phyloP scores from a whole-genome alignment of 2,888 invertebrate species.

The Andrena bicolor region DNA sequence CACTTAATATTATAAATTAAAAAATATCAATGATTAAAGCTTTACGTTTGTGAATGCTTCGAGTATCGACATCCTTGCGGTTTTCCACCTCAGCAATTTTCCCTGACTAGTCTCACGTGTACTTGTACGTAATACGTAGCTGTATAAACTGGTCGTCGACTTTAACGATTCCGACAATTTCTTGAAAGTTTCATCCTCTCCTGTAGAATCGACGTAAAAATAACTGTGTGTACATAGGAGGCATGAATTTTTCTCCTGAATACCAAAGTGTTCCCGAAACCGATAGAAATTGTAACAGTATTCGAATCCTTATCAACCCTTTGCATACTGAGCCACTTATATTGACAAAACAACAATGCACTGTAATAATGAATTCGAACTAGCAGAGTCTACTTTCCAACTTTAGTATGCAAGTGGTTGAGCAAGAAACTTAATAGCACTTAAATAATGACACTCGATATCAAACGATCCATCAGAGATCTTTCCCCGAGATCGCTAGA shows the following conservation, averaged over 20 bases:
- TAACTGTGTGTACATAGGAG: slow-evolving; percentile 19
- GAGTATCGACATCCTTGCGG: slow-evolving; percentile 20
- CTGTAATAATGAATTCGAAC: too few species aligned
- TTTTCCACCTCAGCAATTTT: slow-evolving; percentile 8
- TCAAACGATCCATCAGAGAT: not conserved
- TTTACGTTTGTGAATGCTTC: slow-evolving; percentile 11
- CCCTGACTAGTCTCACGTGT: slow-evolving; percentile 7
- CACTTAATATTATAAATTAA: not conserved
- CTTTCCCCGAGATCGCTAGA: not conserved
- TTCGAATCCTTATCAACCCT: not conserved
- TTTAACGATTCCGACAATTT: not conserved
- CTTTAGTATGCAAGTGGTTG: not conserved
- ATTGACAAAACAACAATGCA: too few species aligned
- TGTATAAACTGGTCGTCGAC: slow-evolving; percentile 3
- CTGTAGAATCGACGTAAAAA: slow-evolving; percentile 1
- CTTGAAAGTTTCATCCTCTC: not conserved
- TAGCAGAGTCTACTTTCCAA: not conserved
- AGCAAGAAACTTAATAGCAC: not conserved
- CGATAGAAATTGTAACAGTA: not conserved
- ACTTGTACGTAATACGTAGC: slow-evolving; percentile 7
- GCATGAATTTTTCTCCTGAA: slow-evolving; percentile 18
- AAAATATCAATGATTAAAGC: not conserved
- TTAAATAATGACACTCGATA: too few species aligned
- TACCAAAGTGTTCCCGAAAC: not conserved
- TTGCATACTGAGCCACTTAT: not conserved